These are phyloP conservation scores for Craniophora ligustri DNA, from an alignment of 2,888 invertebrate genomes.

Conservation along the genomic window DNA sequence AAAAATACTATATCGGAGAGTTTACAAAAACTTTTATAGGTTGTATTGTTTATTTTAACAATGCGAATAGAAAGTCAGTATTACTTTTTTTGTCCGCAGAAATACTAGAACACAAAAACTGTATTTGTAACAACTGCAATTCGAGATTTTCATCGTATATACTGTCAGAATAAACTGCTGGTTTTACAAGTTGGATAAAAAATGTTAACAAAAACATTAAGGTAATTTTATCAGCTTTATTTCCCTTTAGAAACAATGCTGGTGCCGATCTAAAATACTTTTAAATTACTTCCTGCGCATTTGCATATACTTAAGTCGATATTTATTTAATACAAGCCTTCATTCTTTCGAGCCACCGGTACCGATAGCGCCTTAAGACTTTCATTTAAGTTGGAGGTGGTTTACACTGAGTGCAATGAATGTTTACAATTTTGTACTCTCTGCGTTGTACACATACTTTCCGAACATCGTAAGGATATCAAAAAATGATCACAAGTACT, in stretches of 20 bases:
- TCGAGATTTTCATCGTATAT: not conserved
- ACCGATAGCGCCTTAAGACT: slow-evolving; percentile 20
- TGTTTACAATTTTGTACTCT: no score
- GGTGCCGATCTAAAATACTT: slow-evolving; percentile 30
- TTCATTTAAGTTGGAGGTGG: slow-evolving; percentile 32
- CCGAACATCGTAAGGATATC: no score
- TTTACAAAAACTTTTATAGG: no score
- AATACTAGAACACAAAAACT: no score
- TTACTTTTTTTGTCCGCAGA: no score
- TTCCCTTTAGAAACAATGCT: slow-evolving; percentile 17
- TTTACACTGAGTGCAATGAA: slow-evolving; percentile 13
- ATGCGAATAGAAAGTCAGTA: no score
- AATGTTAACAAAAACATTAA: not conserved
- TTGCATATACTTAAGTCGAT: slow-evolving; percentile 49
- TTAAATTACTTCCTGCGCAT: slow-evolving; percentile 44
- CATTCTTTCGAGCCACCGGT: slow-evolving; percentile 25
- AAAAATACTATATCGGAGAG: no score
- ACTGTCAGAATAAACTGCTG: no score
- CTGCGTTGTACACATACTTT: no score
- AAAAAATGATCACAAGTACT: no score
- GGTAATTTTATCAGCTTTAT: not conserved
- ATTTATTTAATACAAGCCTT: slow-evolving; percentile 49
- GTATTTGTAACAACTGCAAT: no score
- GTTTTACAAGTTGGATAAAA: not conserved
- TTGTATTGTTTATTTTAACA: no score